A percentile compares a stretch with the other conserved stretches of the same genome.
phyloP scores from a whole-genome alignment of 2,888 invertebrate genomes.

The Drosophila peninsularis region DNA sequence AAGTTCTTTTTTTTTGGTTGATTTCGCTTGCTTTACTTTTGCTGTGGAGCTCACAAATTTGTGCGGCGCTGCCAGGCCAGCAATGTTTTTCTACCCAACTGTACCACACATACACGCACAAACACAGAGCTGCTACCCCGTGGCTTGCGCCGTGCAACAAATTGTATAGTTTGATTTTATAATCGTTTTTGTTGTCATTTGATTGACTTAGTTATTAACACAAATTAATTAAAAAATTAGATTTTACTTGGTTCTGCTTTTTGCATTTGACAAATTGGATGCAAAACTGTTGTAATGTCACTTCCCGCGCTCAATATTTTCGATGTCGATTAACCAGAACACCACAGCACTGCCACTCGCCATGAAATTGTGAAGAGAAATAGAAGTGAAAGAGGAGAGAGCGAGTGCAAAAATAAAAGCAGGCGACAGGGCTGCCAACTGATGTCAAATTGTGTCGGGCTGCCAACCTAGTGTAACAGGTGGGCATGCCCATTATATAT shows the following conservation, averaged over 20 bases:
- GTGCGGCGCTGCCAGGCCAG: constrained; percentile 61
- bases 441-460: constrained; percentile 12
- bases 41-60: constrained; percentile 36
- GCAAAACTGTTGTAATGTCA: constrained; percentile 42
- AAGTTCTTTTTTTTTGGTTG: not conserved
- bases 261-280: constrained; percentile 35
- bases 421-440: constrained; percentile 39
- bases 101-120: constrained; percentile 71
- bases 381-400: constrained; percentile 43
- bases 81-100: constrained; percentile 76
- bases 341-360: constrained; percentile 55
- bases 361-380: constrained; percentile 44
- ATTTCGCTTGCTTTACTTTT: constrained; percentile 20
- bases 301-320: constrained; percentile 71
- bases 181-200: constrained; percentile 15
- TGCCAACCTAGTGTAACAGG: constrained; percentile 48
- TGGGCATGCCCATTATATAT: constrained; percentile 37
- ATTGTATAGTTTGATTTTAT: constrained; percentile 23
- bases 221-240: constrained; percentile 10
- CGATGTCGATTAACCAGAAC: constrained; percentile 52
- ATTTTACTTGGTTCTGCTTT: constrained; percentile 41
- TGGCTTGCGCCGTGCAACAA: constrained; percentile 53
- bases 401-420: constrained; percentile 33
- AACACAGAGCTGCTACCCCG: constrained; percentile 61
- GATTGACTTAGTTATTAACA: constrained; percentile 7